These are phyloP conservation scores for Myanophis thanlyinensis DNA, from an alignment of 2,113 vertebrate genomes.

Conservation along the genomic window DNA sequence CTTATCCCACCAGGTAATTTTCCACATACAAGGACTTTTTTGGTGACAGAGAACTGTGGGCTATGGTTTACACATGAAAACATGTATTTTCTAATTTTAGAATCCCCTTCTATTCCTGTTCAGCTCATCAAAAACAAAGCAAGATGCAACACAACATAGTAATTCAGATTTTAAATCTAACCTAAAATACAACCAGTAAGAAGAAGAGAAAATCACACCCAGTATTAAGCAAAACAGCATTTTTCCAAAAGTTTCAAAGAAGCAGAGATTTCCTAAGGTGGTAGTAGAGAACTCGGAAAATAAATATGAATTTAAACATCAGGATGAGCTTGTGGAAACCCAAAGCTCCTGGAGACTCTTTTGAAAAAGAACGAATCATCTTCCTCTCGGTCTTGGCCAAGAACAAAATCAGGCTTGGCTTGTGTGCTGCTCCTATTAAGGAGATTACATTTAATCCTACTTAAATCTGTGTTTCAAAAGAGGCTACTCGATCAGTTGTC, in stretches of 20 bases:
- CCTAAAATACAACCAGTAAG: neutral
- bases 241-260: neutral
- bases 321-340: neutral
- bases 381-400: neutral
- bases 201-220: too few relatives aligned
- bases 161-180: neutral
- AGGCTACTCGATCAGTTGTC: neutral
- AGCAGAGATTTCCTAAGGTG: neutral
- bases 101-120: neutral
- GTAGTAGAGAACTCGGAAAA: neutral
- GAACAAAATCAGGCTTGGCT: neutral
- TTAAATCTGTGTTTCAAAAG: constrained; percentile 30
- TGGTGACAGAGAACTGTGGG: neutral
- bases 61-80: neutral
- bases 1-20: neutral
- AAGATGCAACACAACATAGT: neutral
- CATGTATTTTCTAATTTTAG: neutral
- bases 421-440: constrained; percentile 3
- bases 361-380: neutral
- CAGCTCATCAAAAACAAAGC: neutral
- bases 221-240: too few relatives aligned
- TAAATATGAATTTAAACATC: neutral
- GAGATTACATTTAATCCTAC: constrained; percentile 38
- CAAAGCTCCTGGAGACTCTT: neutral
- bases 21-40: neutral